A percentile compares a stretch with the other conserved stretches of the same genome.
phyloP scores from a whole-genome alignment of 2,888 invertebrate genomes.

The Thereva nobilitata region DNA sequence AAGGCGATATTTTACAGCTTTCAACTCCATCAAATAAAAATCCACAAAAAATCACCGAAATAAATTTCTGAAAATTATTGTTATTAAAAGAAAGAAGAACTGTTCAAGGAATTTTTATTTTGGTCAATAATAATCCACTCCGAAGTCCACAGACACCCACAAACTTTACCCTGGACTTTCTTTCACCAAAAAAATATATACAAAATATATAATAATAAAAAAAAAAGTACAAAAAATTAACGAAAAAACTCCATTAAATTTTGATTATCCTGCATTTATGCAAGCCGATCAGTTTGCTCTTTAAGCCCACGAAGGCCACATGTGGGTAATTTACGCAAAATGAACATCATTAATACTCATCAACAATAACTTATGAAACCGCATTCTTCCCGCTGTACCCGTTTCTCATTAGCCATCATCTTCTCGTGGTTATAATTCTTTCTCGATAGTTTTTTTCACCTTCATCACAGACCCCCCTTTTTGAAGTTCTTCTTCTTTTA shows the following conservation, averaged over 20 bases:
- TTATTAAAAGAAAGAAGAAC: too few relatives aligned
- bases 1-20: too few relatives aligned
- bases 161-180: too few relatives aligned
- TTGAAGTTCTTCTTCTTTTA: slow-evolving; percentile 7
- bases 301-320: slow-evolving; percentile 9
- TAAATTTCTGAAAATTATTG: too few relatives aligned
- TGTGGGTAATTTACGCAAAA: slow-evolving; percentile 34
- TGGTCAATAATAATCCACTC: too few relatives aligned
- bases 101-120: too few relatives aligned
- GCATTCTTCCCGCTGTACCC: slow-evolving; percentile 31
- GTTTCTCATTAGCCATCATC: slow-evolving; percentile 30
- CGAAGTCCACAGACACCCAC: too few relatives aligned
- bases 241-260: slow-evolving; percentile 20
- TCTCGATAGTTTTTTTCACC: slow-evolving; percentile 20
- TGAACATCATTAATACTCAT: slow-evolving; percentile 40
- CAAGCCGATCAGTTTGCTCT: not conserved
- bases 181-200: too few relatives aligned
- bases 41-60: too few relatives aligned
- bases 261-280: slow-evolving; percentile 21
- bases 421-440: slow-evolving; percentile 28
- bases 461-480: not conserved
- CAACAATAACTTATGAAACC: slow-evolving; percentile 39
- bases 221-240: too few relatives aligned
- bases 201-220: too few relatives aligned
- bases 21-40: too few relatives aligned